These are phyloP conservation scores for Sciurus carolinensis DNA, from an alignment of 2,797 vertebrate genomes.

Conservation along the genomic window DNA sequence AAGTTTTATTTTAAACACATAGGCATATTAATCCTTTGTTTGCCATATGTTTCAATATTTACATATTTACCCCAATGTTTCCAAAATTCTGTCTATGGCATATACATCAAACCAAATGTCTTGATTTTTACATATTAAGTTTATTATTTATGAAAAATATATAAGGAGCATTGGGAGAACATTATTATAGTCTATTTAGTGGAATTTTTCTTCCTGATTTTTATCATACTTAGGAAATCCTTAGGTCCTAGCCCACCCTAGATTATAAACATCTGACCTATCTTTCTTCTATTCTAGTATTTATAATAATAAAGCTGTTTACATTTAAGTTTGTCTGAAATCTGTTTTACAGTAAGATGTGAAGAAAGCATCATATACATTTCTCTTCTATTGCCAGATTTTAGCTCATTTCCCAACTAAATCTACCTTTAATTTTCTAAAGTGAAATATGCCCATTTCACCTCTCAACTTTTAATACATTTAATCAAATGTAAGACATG, in stretches of 20 bases:
- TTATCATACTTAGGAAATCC: background rate
- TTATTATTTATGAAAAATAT: slow-evolving; percentile 44
- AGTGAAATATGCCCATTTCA: slow-evolving; percentile 9
- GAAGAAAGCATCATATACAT: background rate
- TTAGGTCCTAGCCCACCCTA: background rate
- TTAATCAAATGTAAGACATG: background rate
- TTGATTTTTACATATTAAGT: background rate
- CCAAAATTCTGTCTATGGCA: background rate
- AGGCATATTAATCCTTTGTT: background rate
- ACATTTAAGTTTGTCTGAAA: slow-evolving; percentile 8
- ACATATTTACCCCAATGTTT: background rate
- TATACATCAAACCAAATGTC: slow-evolving; percentile 32
- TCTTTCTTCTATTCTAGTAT: background rate
- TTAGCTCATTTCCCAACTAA: background rate
- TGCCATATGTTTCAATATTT: background rate
- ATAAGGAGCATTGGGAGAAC: background rate
- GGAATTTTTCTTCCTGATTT: background rate
- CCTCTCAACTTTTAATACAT: background rate
- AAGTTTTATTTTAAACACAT: background rate
- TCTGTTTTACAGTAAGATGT: background rate
- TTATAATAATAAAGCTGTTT: background rate
- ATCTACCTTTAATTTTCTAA: slow-evolving; percentile 7
- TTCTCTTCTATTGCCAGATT: background rate
- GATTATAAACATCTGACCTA: slow-evolving; percentile 25
- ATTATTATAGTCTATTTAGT: background rate